phyloP scores from a whole-genome alignment of 2,797 vertebrate species.

The Naso thynnoides region DNA sequence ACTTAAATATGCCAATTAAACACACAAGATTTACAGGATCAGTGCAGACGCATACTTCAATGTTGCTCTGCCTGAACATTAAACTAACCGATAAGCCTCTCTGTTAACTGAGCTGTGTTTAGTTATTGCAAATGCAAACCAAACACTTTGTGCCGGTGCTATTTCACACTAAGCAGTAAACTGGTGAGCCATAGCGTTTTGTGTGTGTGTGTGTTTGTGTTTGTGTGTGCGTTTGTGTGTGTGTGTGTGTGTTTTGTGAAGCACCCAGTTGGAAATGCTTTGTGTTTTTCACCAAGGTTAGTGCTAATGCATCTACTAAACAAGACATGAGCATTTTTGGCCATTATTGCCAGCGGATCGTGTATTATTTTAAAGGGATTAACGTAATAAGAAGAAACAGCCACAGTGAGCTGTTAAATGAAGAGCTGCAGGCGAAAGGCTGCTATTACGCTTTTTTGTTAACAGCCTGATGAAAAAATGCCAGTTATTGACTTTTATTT shows the following conservation, averaged over 20 bases:
- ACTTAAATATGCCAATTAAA: neutral
- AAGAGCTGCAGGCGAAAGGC: slow-evolving; percentile 15
- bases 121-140: neutral
- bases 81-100: neutral
- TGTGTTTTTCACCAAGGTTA: slow-evolving; percentile 21
- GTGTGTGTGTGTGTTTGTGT: too few relatives aligned
- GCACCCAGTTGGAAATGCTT: neutral
- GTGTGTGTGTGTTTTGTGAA: neutral
- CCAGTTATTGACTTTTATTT: slow-evolving; percentile 17
- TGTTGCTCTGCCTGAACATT: neutral
- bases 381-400: slow-evolving; percentile 15
- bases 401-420: slow-evolving; percentile 16
- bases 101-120: slow-evolving; percentile 2
- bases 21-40: neutral
- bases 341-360: slow-evolving; percentile 1
- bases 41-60: neutral
- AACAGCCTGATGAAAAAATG: slow-evolving; percentile 12
- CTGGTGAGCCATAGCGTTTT: neutral
- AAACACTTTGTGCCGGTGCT: slow-evolving; percentile 3
- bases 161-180: slow-evolving; percentile 16
- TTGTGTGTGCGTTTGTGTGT: neutral
- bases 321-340: slow-evolving; percentile 11
- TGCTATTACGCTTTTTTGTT: slow-evolving; percentile 5
- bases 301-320: slow-evolving; percentile 13
- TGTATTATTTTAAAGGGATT: slow-evolving; percentile 33